Base-by-base conservation (phyloP, 1,140 invertebrate species). In the Cotesia vestalis region DNA sequence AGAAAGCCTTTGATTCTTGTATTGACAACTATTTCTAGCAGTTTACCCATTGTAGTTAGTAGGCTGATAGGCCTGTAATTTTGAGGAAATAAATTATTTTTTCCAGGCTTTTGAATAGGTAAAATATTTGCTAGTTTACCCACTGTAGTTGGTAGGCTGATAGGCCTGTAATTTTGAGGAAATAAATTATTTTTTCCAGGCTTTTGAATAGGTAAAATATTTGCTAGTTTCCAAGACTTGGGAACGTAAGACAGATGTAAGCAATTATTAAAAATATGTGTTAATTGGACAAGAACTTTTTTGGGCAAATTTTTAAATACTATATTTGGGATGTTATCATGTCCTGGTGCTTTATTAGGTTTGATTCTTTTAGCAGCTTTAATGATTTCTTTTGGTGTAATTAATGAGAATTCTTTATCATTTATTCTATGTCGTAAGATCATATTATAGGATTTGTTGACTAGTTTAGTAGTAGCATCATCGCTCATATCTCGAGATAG, bases 41-140 rank as follows among this genome's bases (percentile, higher is more conserved):
- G 27, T 76, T 85, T 85, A n/a, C 75, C 75, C 4, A 84, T 17
- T 6, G 71, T 75, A 12, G 71, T 63, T 5, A 85, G 76, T 3
- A 84, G 71, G 57, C 76, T 78, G 14, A 85, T 86, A 17, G 84
- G 84, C 27, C 83, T 75, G 62, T 85, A 84, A 52, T 62, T 81
- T 9, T 8, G 9, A 1, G 79, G 72, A 9, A 38, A 27, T 11
- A 46, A 70, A 12, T 63, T 53, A 40, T 79, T 60, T 78, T 88
- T 88, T 4, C 79, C 78, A 3, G 81, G 79, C 77, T 79, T 80
- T 0, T 66, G 66, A 6, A 79, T 72, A 4, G 77, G 68, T 11
- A 77, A 52, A 8, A 81, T 63, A 4, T 73, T 75, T 5, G 76
- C 78, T 34, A 53, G 27, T 76, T 85, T 85, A n/a, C 75, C 75